Base-by-base conservation (phyloP, 2,113 vertebrate species). In the Leucoraja erinaceus region DNA sequence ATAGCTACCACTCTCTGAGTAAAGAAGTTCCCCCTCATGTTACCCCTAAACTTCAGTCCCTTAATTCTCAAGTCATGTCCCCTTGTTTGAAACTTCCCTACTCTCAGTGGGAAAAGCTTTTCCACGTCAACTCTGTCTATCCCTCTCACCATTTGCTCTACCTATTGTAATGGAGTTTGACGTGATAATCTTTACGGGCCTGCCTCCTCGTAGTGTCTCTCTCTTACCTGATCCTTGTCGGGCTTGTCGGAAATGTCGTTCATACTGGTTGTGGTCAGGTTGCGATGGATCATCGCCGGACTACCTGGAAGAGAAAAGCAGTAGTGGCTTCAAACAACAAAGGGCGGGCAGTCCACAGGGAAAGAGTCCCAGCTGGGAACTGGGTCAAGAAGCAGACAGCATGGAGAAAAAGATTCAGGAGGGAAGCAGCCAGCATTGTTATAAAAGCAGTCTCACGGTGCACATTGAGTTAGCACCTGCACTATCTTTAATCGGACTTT, bases 241-340 rank as follows among this genome's bases (percentile, higher is more conserved):
- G 98, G 98, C 94, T 99, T 99, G 95, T 99, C 98, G 0, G 98
- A 99, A 94, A 99, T 98, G 95, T 99, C 98, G 0, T 98, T 99
- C 94, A 99, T 94, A 94, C 98, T 99, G 95, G 96, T 97, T 93
- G 98, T 98, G 20, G 97, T 96, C 96, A 99, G 94, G 95, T 99
- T 98, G 93, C 97, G 96, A 93, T 97, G 98, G 25, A 98, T 93
- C 93, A 97, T 97, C 94, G 97, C 96, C 79, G 98, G 98, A 93
- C 90, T 91, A 38, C 90, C 90, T 91, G 90, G 0, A 72, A 91
- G 33, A 25, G 90, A 74, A 54, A 72, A 72, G 66, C 90, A 74
- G 25, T 91, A 33, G 33, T 20, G 38, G 25, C 38, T 91, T 91
- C 70, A 72, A 72, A 72, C 66, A 47, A 4, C 6, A 54, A 63